A percentile compares a stretch with the other conserved stretches of the same genome.
These are phyloP conservation scores for Mimachlamys varia DNA, from an alignment of 2,888 invertebrate species.

Conservation along the genomic window DNA sequence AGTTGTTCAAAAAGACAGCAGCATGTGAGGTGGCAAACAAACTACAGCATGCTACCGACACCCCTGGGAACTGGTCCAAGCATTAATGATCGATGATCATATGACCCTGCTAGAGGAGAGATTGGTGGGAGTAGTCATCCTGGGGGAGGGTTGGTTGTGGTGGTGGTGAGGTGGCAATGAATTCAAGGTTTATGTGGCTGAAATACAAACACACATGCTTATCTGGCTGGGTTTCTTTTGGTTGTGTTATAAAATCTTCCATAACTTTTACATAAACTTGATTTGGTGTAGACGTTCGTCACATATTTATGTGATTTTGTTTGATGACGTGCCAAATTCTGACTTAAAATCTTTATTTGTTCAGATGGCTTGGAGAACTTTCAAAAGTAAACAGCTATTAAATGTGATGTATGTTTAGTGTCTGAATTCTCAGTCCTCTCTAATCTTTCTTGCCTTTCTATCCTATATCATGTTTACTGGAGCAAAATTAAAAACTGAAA, in stretches of 20 bases:
- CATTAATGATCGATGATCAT: too few relatives aligned
- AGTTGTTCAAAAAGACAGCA: too few relatives aligned
- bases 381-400: not conserved
- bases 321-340: not conserved
- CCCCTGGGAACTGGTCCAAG: too few relatives aligned
- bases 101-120: too few relatives aligned
- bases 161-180: too few relatives aligned
- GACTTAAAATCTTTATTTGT: not conserved
- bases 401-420: not conserved
- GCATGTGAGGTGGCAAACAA: too few relatives aligned
- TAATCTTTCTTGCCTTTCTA: not conserved
- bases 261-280: not conserved
- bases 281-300: not conserved
- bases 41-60: too few relatives aligned
- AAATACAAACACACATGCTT: too few relatives aligned
- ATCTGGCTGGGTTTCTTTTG: too few relatives aligned
- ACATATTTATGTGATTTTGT: not conserved
- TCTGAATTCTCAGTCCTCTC: not conserved
- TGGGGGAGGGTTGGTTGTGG: too few relatives aligned
- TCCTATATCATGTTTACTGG: not conserved
- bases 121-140: too few relatives aligned
- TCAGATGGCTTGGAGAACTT: not conserved
- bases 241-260: not conserved
- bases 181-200: too few relatives aligned
- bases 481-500: not conserved